phyloP scores from a whole-genome alignment of 1,140 invertebrate species.

The Leptinotarsa undecemlineata region DNA sequence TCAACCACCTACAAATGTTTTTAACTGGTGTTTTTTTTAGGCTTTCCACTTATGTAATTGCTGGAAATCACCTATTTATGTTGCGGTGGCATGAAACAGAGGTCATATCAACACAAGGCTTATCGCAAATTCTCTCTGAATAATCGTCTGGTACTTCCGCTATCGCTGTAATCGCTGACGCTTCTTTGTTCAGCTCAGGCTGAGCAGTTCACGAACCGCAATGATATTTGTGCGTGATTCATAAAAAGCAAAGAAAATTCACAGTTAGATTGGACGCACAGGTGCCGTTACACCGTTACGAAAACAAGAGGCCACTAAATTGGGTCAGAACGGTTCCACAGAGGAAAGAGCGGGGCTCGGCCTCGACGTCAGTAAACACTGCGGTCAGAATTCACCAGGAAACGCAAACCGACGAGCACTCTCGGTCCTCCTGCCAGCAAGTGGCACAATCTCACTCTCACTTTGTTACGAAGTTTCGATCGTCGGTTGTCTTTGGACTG shows the following conservation, averaged over 20 bases:
- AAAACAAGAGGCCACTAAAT: constrained; percentile 11
- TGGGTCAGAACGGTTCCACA: constrained; percentile 13
- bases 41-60: no score
- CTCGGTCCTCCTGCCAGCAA: no score
- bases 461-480: neutral
- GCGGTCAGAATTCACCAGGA: neutral
- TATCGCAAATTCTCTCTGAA: neutral
- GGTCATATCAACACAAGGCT: no score
- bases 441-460: neutral
- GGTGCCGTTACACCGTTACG: constrained; percentile 15
- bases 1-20: no score
- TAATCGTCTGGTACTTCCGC: neutral
- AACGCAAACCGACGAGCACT: neutral
- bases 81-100: no score
- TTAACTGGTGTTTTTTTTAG: no score
- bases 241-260: constrained; percentile 20
- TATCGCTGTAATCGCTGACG: neutral
- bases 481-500: neutral
- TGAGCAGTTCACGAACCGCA: neutral
- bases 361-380: neutral
- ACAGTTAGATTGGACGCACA: constrained; percentile 16
- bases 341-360: neutral
- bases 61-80: no score
- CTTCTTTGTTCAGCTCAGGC: neutral
- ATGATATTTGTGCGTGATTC: constrained; percentile 8